Percentiles rank a stretch among this genome's conserved stretches.
Conservation (phyloP, 2,113 vertebrate species). For the Diadophis punctatus region DNA sequence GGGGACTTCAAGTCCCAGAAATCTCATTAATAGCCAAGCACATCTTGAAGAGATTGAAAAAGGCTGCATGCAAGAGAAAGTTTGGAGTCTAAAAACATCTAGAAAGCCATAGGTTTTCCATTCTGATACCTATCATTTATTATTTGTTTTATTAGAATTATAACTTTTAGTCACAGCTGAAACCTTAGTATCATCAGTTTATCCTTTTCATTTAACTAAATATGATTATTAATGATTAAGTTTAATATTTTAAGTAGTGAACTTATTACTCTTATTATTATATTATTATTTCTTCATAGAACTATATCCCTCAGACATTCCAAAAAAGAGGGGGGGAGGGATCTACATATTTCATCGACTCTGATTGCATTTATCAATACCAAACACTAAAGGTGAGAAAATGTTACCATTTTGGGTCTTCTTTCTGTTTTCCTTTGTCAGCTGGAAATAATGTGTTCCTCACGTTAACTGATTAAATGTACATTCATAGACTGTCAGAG, state of each 20-base stretch:
- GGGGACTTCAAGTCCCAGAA: neutral
- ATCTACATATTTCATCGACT: slow-evolving; percentile 31
- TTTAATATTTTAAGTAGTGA: neutral
- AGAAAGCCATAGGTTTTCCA: neutral
- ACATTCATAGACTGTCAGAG: neutral
- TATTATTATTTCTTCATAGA: slow-evolving; percentile 47
- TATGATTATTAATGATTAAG: slow-evolving; percentile 11
- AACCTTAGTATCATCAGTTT: neutral
- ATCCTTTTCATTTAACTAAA: neutral
- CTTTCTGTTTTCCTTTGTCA: slow-evolving; percentile 28
- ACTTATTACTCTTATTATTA: slow-evolving; percentile 34
- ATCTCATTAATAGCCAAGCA: neutral
- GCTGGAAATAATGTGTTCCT: neutral
- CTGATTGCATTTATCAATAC: slow-evolving; percentile 36
- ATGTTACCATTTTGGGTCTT: slow-evolving; percentile 23
- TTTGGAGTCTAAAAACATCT: neutral
- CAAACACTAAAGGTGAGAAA: slow-evolving; percentile 33
- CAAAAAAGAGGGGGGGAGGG: slow-evolving; percentile 40
- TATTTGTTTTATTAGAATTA: neutral
- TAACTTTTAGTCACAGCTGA: neutral
- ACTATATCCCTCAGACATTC: slow-evolving; percentile 44
- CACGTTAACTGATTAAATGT: neutral
- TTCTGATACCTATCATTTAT: neutral
- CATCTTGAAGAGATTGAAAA: neutral
- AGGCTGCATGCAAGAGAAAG: neutral